Conservation (phyloP, 2,797 vertebrate genomes). For the Sciaenops ocellatus region DNA sequence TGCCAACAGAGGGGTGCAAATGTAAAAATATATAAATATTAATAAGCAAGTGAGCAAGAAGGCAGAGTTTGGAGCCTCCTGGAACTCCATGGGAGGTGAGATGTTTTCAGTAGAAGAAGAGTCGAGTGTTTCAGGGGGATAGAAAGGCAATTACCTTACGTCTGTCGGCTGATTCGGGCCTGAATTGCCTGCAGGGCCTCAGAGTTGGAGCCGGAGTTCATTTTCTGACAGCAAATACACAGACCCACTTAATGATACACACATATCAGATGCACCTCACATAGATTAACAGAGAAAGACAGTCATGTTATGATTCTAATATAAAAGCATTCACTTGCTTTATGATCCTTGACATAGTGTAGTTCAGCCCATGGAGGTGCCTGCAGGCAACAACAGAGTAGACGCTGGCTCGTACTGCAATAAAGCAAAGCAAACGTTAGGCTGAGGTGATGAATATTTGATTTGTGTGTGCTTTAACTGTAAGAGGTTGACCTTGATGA, state of each 20-base stretch:
- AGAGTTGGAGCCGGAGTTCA: constrained; percentile 77
- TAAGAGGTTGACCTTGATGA: constrained; percentile 63
- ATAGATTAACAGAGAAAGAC: constrained; percentile 41
- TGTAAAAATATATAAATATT: constrained; percentile 82
- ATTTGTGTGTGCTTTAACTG: constrained; percentile 70
- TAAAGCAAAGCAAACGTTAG: constrained; percentile 80
- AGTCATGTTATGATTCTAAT: constrained; percentile 39
- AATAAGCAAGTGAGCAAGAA: constrained; percentile 74
- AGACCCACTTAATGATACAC: constrained; percentile 55
- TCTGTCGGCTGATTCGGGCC: constrained; percentile 80
- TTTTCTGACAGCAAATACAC: constrained; percentile 44
- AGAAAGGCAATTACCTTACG: constrained; percentile 86
- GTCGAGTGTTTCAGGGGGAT: constrained; percentile 71
- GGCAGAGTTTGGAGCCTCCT: constrained; percentile 75
- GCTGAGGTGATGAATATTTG: constrained; percentile 79
- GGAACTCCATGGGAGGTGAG: constrained; percentile 69
- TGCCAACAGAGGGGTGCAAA: constrained; percentile 76
- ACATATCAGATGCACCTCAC: constrained; percentile 49
- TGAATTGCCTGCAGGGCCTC: constrained; percentile 78
- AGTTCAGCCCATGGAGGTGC: constrained; percentile 24
- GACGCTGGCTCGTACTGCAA: constrained; percentile 29
- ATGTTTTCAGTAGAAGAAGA: constrained; percentile 70
- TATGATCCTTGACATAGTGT: constrained; percentile 14
- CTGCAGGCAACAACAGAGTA: constrained; percentile 38
- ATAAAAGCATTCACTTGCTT: constrained; percentile 33